Evolutionary conservation across 2,797 vertebrate genomes (phyloP), one percentile per base, ranked within the genome.

Genomic region (Leptodactylus fallax): DNA sequence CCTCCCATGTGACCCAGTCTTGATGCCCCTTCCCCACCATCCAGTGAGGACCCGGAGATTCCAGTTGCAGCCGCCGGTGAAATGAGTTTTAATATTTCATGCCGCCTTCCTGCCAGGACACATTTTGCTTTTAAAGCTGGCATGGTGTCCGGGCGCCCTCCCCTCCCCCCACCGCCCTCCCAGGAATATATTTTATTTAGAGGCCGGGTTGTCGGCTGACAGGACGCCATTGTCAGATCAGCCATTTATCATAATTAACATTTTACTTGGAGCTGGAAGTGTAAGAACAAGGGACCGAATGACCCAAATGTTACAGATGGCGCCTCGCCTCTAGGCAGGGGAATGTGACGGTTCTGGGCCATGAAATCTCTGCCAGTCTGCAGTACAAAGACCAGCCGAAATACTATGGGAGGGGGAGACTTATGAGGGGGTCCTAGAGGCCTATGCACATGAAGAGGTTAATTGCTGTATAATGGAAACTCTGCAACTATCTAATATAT

Each of bases 151-250:
- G 49, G 56, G 60, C 80, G 71, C 65, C 17, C 65, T 27, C 86
- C 36, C 85, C 85, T 25, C 67, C 53, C 53, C 86, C 82, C 71
- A 56, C 60, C 45, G 5, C 55, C 60, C 53, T 71, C 82, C 69
- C 55, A 74, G 77, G 77, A 88, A 85, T 84, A 88, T 85, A 56
- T 85, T 88, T 88, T 85, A 88, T 88, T 88, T 88, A 88, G 76
- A 61, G 77, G 25, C 2, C 7, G 36, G 61, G 87, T 55, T 81
- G 78, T 49, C 60, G 58, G 21, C 69, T 72, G 58, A 23, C 81
- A 25, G 53, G 53, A 81, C 14, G 77, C 47, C 25, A 36, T 51
- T 84, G 51, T 84, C 81, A n/a, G 82, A 27, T 53, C 67, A 53
- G 79, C 12, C n/a, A 83, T 67, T 87, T 77, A 83, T 83, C 86